Base-by-base conservation (phyloP, 2,113 vertebrate species). In the Uria aalge region DNA sequence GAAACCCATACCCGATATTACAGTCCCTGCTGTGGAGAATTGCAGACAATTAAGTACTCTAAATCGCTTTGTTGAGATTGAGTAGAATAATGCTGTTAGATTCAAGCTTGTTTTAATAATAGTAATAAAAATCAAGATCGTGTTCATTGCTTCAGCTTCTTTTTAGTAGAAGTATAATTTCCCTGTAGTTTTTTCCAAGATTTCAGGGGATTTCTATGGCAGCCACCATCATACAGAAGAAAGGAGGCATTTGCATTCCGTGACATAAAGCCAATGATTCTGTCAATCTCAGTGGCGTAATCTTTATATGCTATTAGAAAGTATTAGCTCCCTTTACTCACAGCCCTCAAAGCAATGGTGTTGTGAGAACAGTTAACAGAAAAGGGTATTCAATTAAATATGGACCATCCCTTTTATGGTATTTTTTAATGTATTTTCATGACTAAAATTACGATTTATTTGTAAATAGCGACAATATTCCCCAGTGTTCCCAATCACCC, bases 201-300 rank as follows among this genome's bases (percentile, higher is more conserved):
- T 85, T 90, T 36, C 8, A 30, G 32, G 41, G 56, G 41, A 63
- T 72, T 88, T 92, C 66, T 40, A 2, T 48, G 45, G 66, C 66
- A 92, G 41, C 12, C 21, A 26, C 36, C 92, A 41, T 36, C 47
- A 59, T 26, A 24, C 9, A 19, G 66, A 55, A 68, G 63, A 77
- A 79, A 93, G 45, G 18, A 64, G 10, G 9, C 15, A 10, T 87
- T 91, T 69, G 21, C 55, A 32, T 84, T 63, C 30, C n/a, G 16
- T 79, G 77, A 90, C 91, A 93, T 43, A 90, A 90, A 93, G 82
- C 86, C 77, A 72, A 64, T 71, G 75, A 64, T 60, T 66, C 53
- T 67, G 41, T 64, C 88, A 85, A 5, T 89, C 89, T 77, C 14
- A 5, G 71, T 11, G 17, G 47, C 7, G 8, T 80, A 86, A 82